phyloP scores from a whole-genome alignment of 2,888 invertebrate species.

The Synergus gifuensis region DNA sequence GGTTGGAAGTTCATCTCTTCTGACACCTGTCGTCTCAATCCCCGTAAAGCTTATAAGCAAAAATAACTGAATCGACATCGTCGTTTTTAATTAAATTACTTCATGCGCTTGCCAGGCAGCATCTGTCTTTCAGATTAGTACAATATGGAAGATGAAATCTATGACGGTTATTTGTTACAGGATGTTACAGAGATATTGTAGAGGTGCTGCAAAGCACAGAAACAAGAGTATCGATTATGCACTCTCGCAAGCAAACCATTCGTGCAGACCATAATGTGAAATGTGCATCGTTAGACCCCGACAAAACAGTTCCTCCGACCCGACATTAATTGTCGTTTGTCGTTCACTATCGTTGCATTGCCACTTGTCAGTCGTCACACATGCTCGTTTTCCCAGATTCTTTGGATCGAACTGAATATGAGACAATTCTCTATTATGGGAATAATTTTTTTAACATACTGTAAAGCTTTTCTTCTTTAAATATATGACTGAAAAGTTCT shows the following conservation, averaged over 20 bases:
- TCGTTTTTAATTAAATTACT: conserved; percentile 12
- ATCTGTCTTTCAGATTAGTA: conserved; percentile 8
- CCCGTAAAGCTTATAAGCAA: conserved; percentile 20
- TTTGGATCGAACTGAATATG: not conserved
- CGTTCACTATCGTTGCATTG: conserved; percentile 52
- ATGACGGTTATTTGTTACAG: conserved; percentile 20
- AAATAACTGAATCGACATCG: conserved; percentile 26
- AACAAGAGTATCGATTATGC: conserved; percentile 71
- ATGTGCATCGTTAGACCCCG: conserved; percentile 39
- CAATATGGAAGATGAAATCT: conserved; percentile 1
- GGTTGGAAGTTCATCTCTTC: conserved; percentile 23
- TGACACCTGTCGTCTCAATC: conserved; percentile 32
- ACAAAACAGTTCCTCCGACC: conserved; percentile 56
- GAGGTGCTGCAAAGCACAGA: conserved; percentile 63
- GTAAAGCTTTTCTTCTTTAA: not conserved
- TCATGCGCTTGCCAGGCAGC: not conserved
- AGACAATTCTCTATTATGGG: not conserved
- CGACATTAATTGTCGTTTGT: conserved; percentile 68
- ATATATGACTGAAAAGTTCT: not conserved
- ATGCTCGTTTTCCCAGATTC: conserved; percentile 26
- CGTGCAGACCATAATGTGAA: conserved; percentile 49
- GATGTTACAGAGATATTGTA: conserved; percentile 56
- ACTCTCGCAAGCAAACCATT: conserved; percentile 68
- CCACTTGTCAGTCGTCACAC: conserved; percentile 64
- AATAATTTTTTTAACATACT: not conserved